Conservation (phyloP, 2,113 vertebrate species). For the Tetrax tetrax region DNA sequence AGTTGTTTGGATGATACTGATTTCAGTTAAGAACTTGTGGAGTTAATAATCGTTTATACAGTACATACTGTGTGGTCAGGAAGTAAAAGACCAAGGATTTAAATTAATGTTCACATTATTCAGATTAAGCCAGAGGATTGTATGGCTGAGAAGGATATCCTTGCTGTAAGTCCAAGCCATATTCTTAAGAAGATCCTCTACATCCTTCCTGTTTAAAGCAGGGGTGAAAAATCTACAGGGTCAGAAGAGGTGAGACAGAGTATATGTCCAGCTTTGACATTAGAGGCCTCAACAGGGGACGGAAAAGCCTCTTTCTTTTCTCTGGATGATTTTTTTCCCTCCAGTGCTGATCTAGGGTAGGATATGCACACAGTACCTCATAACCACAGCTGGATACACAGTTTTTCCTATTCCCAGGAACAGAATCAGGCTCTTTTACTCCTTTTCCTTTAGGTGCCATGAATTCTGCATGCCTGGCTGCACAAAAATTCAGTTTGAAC, state of each 20-base stretch:
- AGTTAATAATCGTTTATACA: background rate
- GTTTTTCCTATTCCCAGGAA: background rate
- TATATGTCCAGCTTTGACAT: background rate
- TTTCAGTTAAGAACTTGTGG: background rate
- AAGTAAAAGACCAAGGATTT: background rate
- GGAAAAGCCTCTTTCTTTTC: background rate
- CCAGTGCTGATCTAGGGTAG: background rate
- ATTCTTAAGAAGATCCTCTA: background rate
- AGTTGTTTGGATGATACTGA: background rate
- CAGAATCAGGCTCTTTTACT: background rate
- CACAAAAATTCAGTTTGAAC: background rate
- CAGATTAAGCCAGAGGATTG: background rate
- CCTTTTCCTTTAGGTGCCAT: background rate
- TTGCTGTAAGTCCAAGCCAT: background rate
- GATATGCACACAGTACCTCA: background rate
- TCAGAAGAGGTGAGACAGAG: background rate
- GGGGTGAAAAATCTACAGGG: background rate
- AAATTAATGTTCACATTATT: background rate
- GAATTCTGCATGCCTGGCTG: background rate
- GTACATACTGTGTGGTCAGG: background rate
- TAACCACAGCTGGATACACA: background rate
- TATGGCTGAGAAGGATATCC: background rate
- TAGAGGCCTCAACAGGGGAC: background rate
- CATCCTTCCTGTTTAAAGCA: slow-evolving; percentile 29
- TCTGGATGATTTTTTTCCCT: background rate